phyloP scores from a whole-genome alignment of 2,797 vertebrate species.

The Gallirallus australis region DNA sequence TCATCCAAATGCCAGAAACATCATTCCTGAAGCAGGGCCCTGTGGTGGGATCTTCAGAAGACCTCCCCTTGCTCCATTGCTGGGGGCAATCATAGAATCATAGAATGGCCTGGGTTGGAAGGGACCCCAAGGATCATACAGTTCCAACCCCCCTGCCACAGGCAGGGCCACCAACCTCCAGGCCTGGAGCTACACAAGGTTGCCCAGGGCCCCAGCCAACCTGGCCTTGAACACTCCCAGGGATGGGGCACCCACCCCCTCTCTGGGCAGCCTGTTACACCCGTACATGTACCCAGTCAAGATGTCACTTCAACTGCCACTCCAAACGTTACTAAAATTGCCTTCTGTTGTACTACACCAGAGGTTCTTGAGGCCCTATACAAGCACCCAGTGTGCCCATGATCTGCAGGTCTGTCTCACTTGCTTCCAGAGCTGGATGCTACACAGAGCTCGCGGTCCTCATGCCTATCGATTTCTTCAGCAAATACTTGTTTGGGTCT shows the following conservation, averaged over 20 bases:
- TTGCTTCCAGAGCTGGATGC: accelerated
- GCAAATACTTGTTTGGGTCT: neutral
- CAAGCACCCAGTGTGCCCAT: accelerated
- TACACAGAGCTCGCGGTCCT: neutral
- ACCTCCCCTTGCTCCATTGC: no score
- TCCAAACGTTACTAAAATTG: neutral
- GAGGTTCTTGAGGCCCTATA: accelerated
- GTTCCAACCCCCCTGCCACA: no score
- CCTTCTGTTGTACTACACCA: accelerated
- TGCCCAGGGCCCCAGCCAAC: no score
- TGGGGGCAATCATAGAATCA: neutral
- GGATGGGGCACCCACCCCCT: no score
- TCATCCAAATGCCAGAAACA: neutral
- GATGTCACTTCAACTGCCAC: accelerated
- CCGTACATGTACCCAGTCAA: neutral
- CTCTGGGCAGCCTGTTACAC: no score
- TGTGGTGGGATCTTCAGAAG: neutral
- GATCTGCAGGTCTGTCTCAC: accelerated
- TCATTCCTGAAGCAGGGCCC: neutral
- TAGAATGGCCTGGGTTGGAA: no score
- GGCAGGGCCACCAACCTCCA: no score
- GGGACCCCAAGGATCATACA: no score
- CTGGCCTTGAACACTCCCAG: no score
- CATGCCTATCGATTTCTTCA: neutral
- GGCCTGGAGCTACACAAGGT: no score